Conservation (phyloP, 2,113 vertebrate species). For the Equus quagga region DNA sequence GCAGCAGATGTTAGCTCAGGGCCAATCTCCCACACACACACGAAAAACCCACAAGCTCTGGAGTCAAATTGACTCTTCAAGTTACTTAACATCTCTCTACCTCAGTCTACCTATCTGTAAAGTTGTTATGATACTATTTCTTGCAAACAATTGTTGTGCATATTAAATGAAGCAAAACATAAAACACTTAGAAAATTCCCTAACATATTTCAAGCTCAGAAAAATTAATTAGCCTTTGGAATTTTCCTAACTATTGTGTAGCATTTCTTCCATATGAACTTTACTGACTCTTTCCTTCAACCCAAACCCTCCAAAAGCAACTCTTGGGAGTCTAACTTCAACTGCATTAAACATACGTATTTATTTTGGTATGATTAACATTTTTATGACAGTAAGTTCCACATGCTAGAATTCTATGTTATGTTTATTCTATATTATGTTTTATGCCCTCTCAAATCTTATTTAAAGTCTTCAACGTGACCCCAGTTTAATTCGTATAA, state of each 20-base stretch:
- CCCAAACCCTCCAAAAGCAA: not conserved
- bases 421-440: not conserved
- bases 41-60: too few relatives aligned
- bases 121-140: not conserved
- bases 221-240: not conserved
- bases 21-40: too few relatives aligned
- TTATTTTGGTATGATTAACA: not conserved
- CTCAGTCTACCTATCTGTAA: not conserved
- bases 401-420: not conserved
- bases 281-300: not conserved
- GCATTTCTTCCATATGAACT: not conserved
- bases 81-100: not conserved
- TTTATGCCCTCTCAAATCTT: not conserved
- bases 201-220: not conserved
- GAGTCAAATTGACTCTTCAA: not conserved
- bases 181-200: not conserved
- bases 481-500: not conserved
- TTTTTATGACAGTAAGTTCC: constrained; percentile 2
- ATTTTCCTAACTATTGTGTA: not conserved
- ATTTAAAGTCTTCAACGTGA: not conserved
- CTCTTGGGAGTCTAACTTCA: not conserved
- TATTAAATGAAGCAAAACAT: not conserved
- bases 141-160: constrained; percentile 8
- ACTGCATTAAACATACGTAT: not conserved
- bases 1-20: too few relatives aligned